phyloP scores from a whole-genome alignment of 1,140 invertebrate genomes.

The Hormaphis cornu region DNA sequence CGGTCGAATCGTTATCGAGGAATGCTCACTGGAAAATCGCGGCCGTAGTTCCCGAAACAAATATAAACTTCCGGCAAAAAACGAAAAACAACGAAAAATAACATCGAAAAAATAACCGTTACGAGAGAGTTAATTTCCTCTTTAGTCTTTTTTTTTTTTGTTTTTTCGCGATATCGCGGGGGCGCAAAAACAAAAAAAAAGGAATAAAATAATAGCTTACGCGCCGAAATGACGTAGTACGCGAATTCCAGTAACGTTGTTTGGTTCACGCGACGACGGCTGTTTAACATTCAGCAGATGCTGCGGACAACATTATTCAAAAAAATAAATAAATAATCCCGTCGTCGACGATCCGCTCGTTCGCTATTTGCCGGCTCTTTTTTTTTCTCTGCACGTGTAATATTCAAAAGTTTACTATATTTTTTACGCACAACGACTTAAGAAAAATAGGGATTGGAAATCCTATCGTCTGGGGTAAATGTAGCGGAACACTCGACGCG shows the following conservation, averaged over 20 bases:
- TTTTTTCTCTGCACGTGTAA: neutral
- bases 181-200: neutral
- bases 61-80: neutral
- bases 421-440: neutral
- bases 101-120: neutral
- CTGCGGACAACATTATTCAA: conserved; percentile 29
- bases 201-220: conserved; percentile 19
- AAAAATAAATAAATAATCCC: neutral
- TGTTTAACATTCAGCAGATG: conserved; percentile 32
- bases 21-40: neutral
- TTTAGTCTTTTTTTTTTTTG: neutral
- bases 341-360: conserved; percentile 17
- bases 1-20: neutral
- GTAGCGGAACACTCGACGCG: neutral
- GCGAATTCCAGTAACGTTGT: conserved; percentile 5
- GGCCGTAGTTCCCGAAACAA: neutral
- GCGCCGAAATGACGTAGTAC: neutral
- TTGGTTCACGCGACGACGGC: conserved; percentile 18
- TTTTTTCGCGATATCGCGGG: neutral
- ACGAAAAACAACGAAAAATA: no score
- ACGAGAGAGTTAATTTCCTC: conserved; percentile 19
- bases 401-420: conserved; percentile 20
- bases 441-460: neutral
- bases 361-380: conserved; percentile 12
- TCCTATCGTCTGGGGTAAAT: neutral